Evolutionary conservation across 2,113 vertebrate species (phyloP).

Genomic region (Aphelocoma coerulescens): DNA sequence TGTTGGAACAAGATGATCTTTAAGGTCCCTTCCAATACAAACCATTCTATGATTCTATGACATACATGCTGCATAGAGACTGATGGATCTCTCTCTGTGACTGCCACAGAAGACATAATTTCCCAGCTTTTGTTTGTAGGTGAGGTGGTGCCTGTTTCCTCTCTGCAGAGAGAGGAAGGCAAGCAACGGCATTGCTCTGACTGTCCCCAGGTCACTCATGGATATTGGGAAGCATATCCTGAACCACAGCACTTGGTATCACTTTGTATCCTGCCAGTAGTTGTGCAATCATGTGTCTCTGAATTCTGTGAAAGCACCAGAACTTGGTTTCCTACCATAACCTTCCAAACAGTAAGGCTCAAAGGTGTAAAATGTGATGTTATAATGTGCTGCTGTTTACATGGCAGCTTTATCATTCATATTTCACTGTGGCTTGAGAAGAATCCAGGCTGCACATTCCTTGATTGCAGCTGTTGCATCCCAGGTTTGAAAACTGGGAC

Average conservation of each 20-base stretch:
- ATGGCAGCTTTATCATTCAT: background rate
- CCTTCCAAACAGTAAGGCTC: background rate
- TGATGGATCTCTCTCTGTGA: background rate
- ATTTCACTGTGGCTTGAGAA: background rate
- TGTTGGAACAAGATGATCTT: background rate
- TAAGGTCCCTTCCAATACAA: background rate
- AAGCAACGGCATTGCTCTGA: background rate
- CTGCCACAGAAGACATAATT: background rate
- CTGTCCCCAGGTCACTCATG: background rate
- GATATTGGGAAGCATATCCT: background rate
- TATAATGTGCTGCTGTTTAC: rapidly evolving
- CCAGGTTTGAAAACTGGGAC: background rate
- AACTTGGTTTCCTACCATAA: background rate
- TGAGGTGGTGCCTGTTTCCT: background rate
- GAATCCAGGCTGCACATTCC: background rate
- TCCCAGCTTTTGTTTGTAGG: background rate
- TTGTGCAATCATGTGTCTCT: background rate
- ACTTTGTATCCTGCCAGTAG: background rate
- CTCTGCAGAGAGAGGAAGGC: background rate
- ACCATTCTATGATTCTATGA: background rate
- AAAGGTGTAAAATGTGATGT: background rate
- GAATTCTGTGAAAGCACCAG: background rate
- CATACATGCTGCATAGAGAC: background rate
- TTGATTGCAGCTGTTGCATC: background rate
- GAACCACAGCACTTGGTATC: background rate